Base-by-base conservation (phyloP, 2,113 vertebrate species). In the Peromyscus maniculatus region DNA sequence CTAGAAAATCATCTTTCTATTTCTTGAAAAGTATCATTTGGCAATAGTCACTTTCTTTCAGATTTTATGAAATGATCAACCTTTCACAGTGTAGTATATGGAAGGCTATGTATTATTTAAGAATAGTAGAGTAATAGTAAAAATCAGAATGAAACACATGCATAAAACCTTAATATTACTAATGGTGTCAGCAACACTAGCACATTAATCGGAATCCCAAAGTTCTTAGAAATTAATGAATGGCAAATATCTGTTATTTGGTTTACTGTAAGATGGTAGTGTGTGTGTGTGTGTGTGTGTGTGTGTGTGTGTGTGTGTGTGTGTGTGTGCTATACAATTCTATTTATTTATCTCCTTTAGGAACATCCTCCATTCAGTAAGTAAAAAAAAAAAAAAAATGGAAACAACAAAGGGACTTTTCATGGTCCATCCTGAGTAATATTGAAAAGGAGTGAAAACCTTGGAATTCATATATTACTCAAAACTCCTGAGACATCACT, bases 1-100 rank as follows among this genome's bases (percentile, higher is more conserved):
- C 90, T n/a, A 93, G 71, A 17, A 92, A 78, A 94, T 55, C 67
- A 84, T 57, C 9, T 52, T 75, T 92, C 26, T 88, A 8, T 87
- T 90, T 84, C 52, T 71, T 95, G n/a, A 79, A 33, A 55, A 39
- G 55, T 88, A 72, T 93, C 31, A 89, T 24, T 91, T 33, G 36
- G 36, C 17, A 93, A 82, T 46, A 64, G 4, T 69, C 26, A 66
- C 0, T 78, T 87, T 79, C 67, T 43, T 39, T 15, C 21, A 90
- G 43, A 92, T 82, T 94, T 90, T 49, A 89, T 80, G 36, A 91
- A 90, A 21, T 24, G 75, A n/a, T 39, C 91, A 39, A 57, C 1
- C 8, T 59, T 87, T 88, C 24, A 52, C 16, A 83, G 59, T 11
- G 71, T 89, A 26, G 0, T 2, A 26, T 67, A 22, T 57, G 7